phyloP scores from a whole-genome alignment of 2,797 vertebrate species.

The Pseudomugil gertrudae region DNA sequence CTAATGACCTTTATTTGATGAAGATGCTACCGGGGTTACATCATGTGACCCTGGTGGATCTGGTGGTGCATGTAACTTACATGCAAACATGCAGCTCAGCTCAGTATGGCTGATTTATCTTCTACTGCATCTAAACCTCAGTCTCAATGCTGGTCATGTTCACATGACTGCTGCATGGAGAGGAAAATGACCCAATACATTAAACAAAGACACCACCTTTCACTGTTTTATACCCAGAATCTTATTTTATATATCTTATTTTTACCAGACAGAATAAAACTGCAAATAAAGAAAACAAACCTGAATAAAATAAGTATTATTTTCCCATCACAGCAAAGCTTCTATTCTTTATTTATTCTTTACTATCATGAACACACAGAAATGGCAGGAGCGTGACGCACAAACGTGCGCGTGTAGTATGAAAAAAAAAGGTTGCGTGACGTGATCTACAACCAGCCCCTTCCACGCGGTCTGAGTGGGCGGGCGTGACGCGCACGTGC shows the following conservation, averaged over 20 bases:
- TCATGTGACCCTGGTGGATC: no score
- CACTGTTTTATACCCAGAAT: no score
- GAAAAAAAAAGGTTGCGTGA: not conserved
- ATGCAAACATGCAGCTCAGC: not conserved
- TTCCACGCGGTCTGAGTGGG: conserved; percentile 31
- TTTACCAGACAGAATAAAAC: not conserved
- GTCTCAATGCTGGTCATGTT: no score
- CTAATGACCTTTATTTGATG: not conserved
- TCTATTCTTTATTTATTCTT: not conserved
- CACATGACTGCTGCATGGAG: no score
- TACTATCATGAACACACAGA: not conserved
- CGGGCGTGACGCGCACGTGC: conserved; percentile 30
- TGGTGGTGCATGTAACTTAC: no score
- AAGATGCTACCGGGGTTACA: not conserved
- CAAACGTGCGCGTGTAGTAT: not conserved
- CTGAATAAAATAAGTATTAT: not conserved
- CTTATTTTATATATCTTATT: no score
- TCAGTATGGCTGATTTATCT: not conserved
- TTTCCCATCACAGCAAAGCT: no score
- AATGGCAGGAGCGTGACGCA: not conserved
- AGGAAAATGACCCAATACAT: not conserved
- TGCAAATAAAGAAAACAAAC: not conserved
- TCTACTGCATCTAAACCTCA: not conserved
- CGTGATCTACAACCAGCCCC: conserved; percentile 5
- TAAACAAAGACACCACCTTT: not conserved